Evolutionary conservation across 2,888 invertebrate species (phyloP).

Genomic region (Cryptophagus acutangulus): DNA sequence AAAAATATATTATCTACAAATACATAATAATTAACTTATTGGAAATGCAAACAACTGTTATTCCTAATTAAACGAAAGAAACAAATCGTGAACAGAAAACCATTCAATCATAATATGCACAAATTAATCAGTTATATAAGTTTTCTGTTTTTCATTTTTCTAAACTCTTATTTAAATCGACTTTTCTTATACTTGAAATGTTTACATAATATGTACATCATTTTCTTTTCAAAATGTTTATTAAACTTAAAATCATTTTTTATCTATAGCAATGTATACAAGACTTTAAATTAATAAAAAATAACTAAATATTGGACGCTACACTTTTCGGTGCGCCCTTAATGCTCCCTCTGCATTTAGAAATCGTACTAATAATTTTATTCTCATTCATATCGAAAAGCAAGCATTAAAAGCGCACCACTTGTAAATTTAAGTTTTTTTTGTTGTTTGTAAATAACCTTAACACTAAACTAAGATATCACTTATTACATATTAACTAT

Average conservation of each 20-base stretch:
- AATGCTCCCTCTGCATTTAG: constrained; percentile 1
- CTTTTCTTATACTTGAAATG: constrained; percentile 21
- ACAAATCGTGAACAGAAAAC: constrained; percentile 26
- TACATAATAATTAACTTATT: constrained; percentile 10
- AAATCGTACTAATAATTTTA: too few relatives aligned
- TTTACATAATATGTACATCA: constrained; percentile 34
- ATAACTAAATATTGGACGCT: constrained; percentile 33
- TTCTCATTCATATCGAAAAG: too few relatives aligned
- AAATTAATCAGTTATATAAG: constrained; percentile 5
- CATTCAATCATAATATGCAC: constrained; percentile 22
- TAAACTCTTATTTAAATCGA: constrained; percentile 21
- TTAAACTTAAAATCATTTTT: too few relatives aligned
- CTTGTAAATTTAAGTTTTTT: constrained; percentile 1
- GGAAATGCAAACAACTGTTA: constrained; percentile 37
- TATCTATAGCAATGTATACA: too few relatives aligned
- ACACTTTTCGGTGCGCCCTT: constrained; percentile 18
- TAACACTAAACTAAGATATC: constrained; percentile 35
- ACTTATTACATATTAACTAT: constrained; percentile 33
- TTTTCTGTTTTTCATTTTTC: constrained; percentile 9
- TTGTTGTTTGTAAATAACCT: constrained; percentile 26
- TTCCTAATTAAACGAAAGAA: constrained; percentile 22
- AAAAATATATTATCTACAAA: constrained; percentile 19
- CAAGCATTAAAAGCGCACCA: constrained; percentile 7
- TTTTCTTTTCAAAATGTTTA: constrained; percentile 17
- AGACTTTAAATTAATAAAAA: too few relatives aligned